Base-by-base conservation (phyloP, 2,113 vertebrate species). In the Muscicapa adusta region DNA sequence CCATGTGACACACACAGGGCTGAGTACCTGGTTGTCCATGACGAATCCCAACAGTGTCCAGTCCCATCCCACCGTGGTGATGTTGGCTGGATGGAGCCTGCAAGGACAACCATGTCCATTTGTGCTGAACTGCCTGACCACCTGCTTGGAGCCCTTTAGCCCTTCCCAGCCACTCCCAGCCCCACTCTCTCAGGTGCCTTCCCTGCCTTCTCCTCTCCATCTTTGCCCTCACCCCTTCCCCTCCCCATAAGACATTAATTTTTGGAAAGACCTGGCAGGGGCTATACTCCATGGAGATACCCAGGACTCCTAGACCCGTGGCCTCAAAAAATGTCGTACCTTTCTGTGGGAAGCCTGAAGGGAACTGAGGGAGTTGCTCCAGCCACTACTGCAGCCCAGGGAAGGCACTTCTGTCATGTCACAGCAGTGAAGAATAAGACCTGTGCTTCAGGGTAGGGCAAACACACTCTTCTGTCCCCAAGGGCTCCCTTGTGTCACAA, bases 1-100 rank as follows among this genome's bases (percentile, higher is more conserved):
- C 3, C 0, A 9, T 8, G 42, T 33, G 25, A 65, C 42, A 18
- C 19, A 36, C 1, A 4, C 0, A 0, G 57, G 70, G 58, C 17
- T 24, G 63, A 72, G 50, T 98, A 99, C 99, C 98, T 99, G 94
- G 78, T 97, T 96, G 18, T 98, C 91, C 98, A 99, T 98, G 85
- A 98, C 91, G 43, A 96, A 97, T 14, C 96, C 95, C 79, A 99
- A 93, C 88, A 99, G 96, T 15, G 97, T 98, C 99, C 99, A 99
- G 95, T 99, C 98, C 99, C 99, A 99, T 42, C 98, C 98, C 89
- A 98, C 96, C 0, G 98, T 98, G 45, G 94, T 26, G 60, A 68
- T 56, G 62, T 98, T 98, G 77, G 98, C 98, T 83, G 98, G 98
- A 94, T 99, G 99, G 71, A 99, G 98, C 97, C 99, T 99, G 96